These are phyloP conservation scores for Ceratina japonica DNA, from an alignment of 1,140 invertebrate genomes.

Conservation along the genomic window DNA sequence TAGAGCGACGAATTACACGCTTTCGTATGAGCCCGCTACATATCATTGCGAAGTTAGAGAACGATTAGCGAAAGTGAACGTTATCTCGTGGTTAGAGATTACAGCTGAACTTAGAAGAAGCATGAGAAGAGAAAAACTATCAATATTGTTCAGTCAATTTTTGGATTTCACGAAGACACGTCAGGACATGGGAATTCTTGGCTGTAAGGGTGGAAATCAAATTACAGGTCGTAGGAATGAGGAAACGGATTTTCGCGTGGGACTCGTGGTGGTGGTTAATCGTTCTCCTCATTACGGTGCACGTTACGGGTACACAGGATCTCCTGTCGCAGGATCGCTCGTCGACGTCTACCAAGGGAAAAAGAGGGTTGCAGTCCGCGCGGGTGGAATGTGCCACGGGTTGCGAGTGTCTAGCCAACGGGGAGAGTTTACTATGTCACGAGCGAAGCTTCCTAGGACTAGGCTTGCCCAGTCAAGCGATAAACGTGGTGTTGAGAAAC, in stretches of 20 bases:
- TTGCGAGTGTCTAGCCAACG: constrained; percentile 64
- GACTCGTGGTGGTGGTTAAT: constrained; percentile 68
- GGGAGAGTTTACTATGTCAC: constrained; percentile 58
- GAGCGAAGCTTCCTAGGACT: constrained; percentile 61
- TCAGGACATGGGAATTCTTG: constrained; percentile 68
- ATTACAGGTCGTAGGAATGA: constrained; percentile 74
- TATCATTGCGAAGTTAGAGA: neutral
- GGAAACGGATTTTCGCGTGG: constrained; percentile 74
- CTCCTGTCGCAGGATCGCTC: neutral
- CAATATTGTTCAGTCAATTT: neutral
- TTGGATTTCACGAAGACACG: constrained; percentile 28
- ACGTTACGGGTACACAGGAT: constrained; percentile 43
- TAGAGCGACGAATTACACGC: neutral
- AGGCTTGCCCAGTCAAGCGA: constrained; percentile 42
- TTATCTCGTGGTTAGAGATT: neutral
- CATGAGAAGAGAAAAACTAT: constrained; percentile 2
- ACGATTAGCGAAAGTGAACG: neutral
- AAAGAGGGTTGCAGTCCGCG: constrained; percentile 20
- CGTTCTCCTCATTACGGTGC: constrained; percentile 68
- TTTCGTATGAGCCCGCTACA: neutral
- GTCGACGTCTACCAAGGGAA: constrained; percentile 14
- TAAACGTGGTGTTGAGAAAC: constrained; percentile 54
- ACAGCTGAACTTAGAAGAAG: neutral
- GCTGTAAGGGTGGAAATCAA: constrained; percentile 56
- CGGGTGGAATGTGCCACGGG: constrained; percentile 58